Conservation (phyloP, 2,888 invertebrate genomes). For the Orgyia antiqua region DNA sequence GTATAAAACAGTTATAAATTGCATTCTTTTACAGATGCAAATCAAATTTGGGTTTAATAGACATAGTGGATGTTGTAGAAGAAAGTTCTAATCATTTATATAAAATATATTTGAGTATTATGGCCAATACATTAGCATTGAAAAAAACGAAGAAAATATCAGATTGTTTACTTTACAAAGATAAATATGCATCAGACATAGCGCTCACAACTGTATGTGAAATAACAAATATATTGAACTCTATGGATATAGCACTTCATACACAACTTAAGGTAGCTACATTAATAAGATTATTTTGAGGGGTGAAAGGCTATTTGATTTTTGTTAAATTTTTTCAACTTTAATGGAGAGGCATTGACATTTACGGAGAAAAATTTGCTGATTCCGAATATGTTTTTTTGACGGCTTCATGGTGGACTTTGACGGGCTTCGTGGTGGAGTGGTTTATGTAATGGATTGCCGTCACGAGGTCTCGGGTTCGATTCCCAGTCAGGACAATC, state of each 20-base stretch:
- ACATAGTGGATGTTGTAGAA: constrained; percentile 56
- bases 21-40: constrained; percentile 25
- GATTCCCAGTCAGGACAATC: too few relatives aligned
- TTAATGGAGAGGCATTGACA: too few relatives aligned
- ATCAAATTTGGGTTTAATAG: constrained; percentile 39
- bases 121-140: constrained; percentile 54
- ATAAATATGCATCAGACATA: constrained; percentile 64
- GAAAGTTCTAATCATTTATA: constrained; percentile 63
- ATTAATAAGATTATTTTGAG: not conserved
- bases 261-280: constrained; percentile 59
- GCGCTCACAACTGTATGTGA: constrained; percentile 54
- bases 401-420: too few relatives aligned
- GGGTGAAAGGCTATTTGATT: not conserved
- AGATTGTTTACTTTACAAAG: constrained; percentile 55
- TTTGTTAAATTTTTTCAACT: not conserved
- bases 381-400: too few relatives aligned
- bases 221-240: constrained; percentile 54
- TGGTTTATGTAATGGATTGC: too few relatives aligned
- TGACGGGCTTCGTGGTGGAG: too few relatives aligned
- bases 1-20: too few relatives aligned
- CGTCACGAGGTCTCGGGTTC: too few relatives aligned
- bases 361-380: too few relatives aligned
- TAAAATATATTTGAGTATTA: constrained; percentile 59
- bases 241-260: constrained; percentile 57
- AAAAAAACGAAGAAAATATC: constrained; percentile 50